Base-by-base conservation (phyloP, 2,113 vertebrate genomes). In the Catharus minimus region DNA sequence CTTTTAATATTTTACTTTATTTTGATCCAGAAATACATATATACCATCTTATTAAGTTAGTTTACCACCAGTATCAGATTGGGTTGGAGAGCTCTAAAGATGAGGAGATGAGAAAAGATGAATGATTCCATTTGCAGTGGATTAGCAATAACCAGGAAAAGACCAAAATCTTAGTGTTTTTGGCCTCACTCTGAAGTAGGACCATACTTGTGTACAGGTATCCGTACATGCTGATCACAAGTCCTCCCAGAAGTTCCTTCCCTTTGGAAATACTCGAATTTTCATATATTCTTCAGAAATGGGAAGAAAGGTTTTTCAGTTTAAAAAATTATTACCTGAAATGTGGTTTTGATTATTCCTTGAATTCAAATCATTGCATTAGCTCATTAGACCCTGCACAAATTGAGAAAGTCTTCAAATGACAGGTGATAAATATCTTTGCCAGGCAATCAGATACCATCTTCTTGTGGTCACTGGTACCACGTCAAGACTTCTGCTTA, bases 1-100 rank as follows among this genome's bases (percentile, higher is more conserved):
- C 81, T 96, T 96, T 91, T 92, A 95, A 94, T 50, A 4, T 95
- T 97, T 97, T 96, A 89, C 90, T 97, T 97, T 93, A 96, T 97
- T 96, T 96, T 87, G 89, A 94, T 96, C 94, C 95, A 97, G 91
- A 96, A 92, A 95, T 95, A 89, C 86, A 89, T 82, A 88, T 83
- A 43, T 64, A 89, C 83, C 79, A 84, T 95, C 92, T 97, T 95
- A 96, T 95, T 96, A 94, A 75, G 89, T 94, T 89, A 86, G 85
- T 92, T 95, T 96, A 92, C 94, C 94, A 96, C 81, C 79, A 95
- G 74, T 92, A 95, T 91, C 81, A 92, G 88, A 78, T 90, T 95
- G 93, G 92, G 68, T 88, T 94, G 77, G 91, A 73, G 78, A 85
- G 72, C 90, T 97, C 93, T 88, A 82, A 88, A 96, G 94, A 97